Base-by-base conservation (phyloP, 2,113 vertebrate species). In the Anarrhichthys ocellatus region DNA sequence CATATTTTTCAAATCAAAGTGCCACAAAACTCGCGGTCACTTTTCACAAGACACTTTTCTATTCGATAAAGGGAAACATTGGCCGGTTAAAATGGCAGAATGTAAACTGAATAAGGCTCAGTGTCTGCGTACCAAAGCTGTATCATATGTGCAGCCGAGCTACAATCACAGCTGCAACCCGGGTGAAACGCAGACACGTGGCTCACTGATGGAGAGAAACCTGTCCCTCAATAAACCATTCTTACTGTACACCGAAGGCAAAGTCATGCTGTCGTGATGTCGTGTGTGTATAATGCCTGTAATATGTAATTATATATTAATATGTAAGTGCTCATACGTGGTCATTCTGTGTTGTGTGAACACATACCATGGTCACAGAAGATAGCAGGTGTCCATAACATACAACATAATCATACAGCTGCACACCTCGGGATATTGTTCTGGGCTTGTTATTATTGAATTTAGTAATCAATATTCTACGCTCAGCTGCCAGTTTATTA, bases 81-180 rank as follows among this genome's bases (percentile, higher is more conserved):
- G 66, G 65, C 76, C 40, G 36, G 54, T 48, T 6, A 18, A 78
- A 76, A 64, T 17, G 32, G 32, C 20, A 38, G 67, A 76, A 76
- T 58, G 48, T 44, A 40, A 72, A 67, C 62, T 87, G 85, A 90
- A 87, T 78, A 6, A 62, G 17, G n/a, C 46, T 72, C 68, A 81
- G 80, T 82, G 1, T 84, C 8, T 29, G 64, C 32, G 11, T 10
- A 15, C 54, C 6, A 15, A 11, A 2, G 1, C 17, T 32, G 64
- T 75, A 36, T 7, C 5, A 61, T 68, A 42, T 61, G 10, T 36
- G 62, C 67, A 63, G 59, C 74, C 29, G 24, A 59, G 73, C 58
- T 72, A n/a, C 70, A 24, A 18, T 36, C 46, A 3, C 54, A 2
- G 54, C 72, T 80, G 78, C 69, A 75, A 1, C 79, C 20, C 56